Percentiles rank a stretch among this genome's conserved stretches.
Evolutionary conservation across 1,140 invertebrate genomes (phyloP).

Genomic region (Druon quercuslanigerum): DNA sequence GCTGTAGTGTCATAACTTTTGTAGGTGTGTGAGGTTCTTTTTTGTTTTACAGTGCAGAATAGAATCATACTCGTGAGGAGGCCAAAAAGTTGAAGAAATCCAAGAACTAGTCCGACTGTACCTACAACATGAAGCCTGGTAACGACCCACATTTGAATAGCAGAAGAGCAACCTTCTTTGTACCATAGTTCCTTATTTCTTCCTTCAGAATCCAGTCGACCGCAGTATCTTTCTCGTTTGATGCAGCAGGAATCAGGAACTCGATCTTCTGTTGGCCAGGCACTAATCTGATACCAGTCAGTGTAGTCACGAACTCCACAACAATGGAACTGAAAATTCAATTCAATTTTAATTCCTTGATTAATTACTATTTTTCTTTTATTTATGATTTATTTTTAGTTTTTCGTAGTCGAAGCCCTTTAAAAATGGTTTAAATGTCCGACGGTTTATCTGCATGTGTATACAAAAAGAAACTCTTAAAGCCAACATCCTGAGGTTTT

Average conservation of each 20-base stretch:
- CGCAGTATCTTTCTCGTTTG: constrained; percentile 73
- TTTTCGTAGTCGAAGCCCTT: background rate
- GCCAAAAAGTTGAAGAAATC: constrained; percentile 83
- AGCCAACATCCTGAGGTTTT: too few relatives aligned
- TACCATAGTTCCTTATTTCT: constrained; percentile 79
- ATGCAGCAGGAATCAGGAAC: constrained; percentile 90
- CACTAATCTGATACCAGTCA: constrained; percentile 89
- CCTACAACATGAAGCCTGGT: constrained; percentile 83
- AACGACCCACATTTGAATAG: constrained; percentile 82
- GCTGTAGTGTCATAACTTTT: constrained; percentile 81
- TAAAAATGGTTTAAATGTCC: too few relatives aligned
- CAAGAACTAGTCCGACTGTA: constrained; percentile 82
- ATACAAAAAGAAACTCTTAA: too few relatives aligned
- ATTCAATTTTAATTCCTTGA: constrained; percentile 39
- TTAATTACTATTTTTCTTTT: constrained; percentile 30
- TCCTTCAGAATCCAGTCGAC: constrained; percentile 67
- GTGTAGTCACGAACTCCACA: constrained; percentile 89
- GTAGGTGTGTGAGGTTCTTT: constrained; percentile 81
- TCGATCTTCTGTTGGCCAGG: constrained; percentile 83
- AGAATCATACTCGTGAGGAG: constrained; percentile 85
- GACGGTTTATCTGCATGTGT: too few relatives aligned
- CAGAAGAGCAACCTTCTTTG: constrained; percentile 81
- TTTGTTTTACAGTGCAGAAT: constrained; percentile 85
- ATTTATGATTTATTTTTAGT: background rate
- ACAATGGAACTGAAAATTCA: constrained; percentile 82